Percentiles rank a stretch among this genome's conserved stretches.
Conservation (phyloP, 2,888 invertebrate species). For the Drosophila cracens region DNA sequence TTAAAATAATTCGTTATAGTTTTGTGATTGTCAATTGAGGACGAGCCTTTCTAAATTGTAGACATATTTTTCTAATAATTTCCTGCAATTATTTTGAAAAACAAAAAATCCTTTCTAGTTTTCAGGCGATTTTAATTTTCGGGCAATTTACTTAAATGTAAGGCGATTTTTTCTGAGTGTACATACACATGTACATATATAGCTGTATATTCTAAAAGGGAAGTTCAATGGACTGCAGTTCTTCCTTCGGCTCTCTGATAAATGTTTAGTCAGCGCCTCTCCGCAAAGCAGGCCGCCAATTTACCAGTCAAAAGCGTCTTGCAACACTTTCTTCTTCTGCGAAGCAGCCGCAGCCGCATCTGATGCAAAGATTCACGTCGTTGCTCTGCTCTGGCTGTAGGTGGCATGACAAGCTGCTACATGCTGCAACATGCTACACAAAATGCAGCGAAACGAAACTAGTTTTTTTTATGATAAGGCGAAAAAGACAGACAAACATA, state of each 20-base stretch:
- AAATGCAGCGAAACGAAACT: conserved; percentile 66
- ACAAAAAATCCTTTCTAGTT: neutral
- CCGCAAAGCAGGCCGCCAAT: conserved; percentile 45
- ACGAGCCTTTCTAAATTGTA: neutral
- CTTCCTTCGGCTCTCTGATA: conserved; percentile 51
- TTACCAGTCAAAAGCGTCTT: conserved; percentile 49
- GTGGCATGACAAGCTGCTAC: conserved; percentile 56
- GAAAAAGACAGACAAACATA: conserved; percentile 16
- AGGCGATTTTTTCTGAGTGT: conserved; percentile 6
- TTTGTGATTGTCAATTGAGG: neutral
- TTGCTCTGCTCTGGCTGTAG: conserved; percentile 41
- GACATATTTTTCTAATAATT: neutral
- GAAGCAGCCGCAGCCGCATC: conserved; percentile 38
- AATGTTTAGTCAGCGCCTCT: conserved; percentile 61
- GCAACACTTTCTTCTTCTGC: conserved; percentile 72
- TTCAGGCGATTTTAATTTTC: neutral
- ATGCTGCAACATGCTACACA: conserved; percentile 39
- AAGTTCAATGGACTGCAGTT: conserved; percentile 66
- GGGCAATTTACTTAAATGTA: neutral
- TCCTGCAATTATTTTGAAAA: neutral
- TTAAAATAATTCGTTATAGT: neutral
- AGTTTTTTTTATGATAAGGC: conserved; percentile 66
- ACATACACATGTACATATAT: neutral
- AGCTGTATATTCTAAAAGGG: conserved; percentile 8
- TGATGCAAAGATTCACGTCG: conserved; percentile 26